Evolutionary conservation across 2,888 invertebrate genomes (phyloP).

Genomic region (Peribatodes rhomboidaria): DNA sequence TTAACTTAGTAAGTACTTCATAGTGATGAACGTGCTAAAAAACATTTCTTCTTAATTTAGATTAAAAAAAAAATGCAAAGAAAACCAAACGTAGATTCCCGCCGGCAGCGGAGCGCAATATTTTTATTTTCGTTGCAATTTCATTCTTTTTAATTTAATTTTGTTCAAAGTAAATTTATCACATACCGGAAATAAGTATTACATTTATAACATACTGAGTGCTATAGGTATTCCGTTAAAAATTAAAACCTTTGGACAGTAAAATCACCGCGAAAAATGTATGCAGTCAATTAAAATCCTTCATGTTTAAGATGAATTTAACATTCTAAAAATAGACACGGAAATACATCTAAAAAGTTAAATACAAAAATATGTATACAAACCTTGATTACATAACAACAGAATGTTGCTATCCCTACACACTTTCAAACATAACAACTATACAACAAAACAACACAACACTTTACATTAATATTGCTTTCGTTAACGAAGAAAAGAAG

Average conservation of each 20-base stretch:
- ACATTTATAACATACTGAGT: too few species aligned
- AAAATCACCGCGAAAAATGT: conserved; percentile 12
- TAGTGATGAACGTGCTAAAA: too few species aligned
- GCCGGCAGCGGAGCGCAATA: too few species aligned
- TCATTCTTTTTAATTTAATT: not conserved
- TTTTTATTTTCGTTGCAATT: too few species aligned
- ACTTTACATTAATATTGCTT: conserved; percentile 42
- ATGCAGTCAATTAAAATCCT: not conserved
- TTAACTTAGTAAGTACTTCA: too few species aligned
- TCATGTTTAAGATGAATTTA: not conserved
- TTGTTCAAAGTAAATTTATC: too few species aligned
- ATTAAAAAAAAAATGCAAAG: too few species aligned
- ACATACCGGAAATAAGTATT: too few species aligned
- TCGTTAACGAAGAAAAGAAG: conserved; percentile 51
- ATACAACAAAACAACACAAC: conserved; percentile 22
- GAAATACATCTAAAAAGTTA: conserved; percentile 19
- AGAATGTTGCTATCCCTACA: conserved; percentile 10
- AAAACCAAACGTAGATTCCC: too few species aligned
- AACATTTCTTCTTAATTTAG: too few species aligned
- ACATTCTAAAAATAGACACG: conserved; percentile 1
- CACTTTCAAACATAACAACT: conserved; percentile 25
- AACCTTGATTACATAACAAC: conserved; percentile 48
- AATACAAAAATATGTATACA: conserved; percentile 43
- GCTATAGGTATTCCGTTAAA: too few species aligned
- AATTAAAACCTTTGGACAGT: conserved; percentile 33